Evolutionary conservation across 2,888 invertebrate species (phyloP).

Genomic region (Prenolepis imparis): DNA sequence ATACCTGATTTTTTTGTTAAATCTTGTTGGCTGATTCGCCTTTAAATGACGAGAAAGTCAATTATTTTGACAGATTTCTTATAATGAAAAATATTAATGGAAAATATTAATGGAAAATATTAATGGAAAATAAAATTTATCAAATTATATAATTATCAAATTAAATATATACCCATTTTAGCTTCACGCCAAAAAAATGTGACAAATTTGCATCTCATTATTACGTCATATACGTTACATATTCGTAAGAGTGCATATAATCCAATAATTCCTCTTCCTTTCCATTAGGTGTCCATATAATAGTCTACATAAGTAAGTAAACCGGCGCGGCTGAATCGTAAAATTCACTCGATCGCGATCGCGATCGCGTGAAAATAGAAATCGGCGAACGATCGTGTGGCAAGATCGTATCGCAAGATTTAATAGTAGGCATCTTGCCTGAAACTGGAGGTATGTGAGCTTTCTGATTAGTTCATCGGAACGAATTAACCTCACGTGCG

Average conservation of each 20-base stretch:
- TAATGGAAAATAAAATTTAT: not conserved
- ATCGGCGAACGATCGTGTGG: not conserved
- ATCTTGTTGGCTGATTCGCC: not conserved
- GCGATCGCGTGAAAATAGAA: conserved; percentile 30
- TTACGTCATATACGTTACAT: not conserved
- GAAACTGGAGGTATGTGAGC: not conserved
- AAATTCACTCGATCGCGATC: not conserved
- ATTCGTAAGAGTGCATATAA: conserved; percentile 16
- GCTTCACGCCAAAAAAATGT: not conserved
- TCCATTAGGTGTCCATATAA: not conserved
- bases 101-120: not conserved
- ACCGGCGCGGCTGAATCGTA: not conserved
- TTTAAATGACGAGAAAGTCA: not conserved
- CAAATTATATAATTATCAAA: too few species aligned
- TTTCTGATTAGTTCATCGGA: conserved; percentile 39
- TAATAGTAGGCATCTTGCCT: conserved; percentile 23
- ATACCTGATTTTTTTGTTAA: not conserved
- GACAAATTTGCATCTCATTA: conserved; percentile 8
- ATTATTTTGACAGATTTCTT: not conserved
- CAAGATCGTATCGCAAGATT: conserved; percentile 20
- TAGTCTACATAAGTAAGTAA: not conserved
- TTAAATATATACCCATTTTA: not conserved
- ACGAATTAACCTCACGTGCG: conserved; percentile 22
- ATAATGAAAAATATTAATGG: not conserved
- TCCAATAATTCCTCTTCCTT: not conserved